Base-by-base conservation (phyloP, 2,797 vertebrate genomes). In the Oophaga sylvatica region DNA sequence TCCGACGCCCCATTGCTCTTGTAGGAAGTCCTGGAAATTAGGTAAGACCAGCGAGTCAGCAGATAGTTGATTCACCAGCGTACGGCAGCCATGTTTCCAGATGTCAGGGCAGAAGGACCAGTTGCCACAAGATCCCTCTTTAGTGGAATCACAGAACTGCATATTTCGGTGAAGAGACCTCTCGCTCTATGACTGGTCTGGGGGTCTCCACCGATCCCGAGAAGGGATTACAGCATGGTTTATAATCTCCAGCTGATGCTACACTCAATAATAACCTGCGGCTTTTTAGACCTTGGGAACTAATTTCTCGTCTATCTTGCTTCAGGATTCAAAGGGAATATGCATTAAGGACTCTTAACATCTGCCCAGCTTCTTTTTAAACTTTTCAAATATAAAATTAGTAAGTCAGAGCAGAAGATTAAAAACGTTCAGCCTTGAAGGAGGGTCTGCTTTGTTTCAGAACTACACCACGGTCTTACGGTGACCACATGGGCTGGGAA, bases 361-460 rank as follows among this genome's bases (percentile, higher is more conserved):
- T 80, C 31, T 62, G 29, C 59, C 22, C 1, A 16, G 60, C 29
- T 13, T 63, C 73, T 67, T 77, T 85, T 41, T 48, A 84, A 59
- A 41, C 35, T 65, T 77, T 85, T 65, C 77, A 11, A 78, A 56
- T 11, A 4, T 26, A 13, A 73, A 85, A 85, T 85, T 85, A 85
- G 41, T 45, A 26, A 48, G 20, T 65, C 57, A 65, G 11, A 56
- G 26, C 12, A 13, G 3, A 16, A 65, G 59, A 85, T 85, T 31
- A 85, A 85, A 85, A 60, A 71, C 4, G 19, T n/a, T 4, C 67
- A 35, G 48, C 48, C 2, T 3, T 48, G 31, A 59, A 31, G 45
- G 48, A 60, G 67, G 20, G 29, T 71, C 71, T 11, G 26, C 53
- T 62, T 60, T 20, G 56, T 80, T 22, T 60, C 62, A 19, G 31